Conservation (phyloP, 2,113 vertebrate genomes). For the Pipra filicauda region DNA sequence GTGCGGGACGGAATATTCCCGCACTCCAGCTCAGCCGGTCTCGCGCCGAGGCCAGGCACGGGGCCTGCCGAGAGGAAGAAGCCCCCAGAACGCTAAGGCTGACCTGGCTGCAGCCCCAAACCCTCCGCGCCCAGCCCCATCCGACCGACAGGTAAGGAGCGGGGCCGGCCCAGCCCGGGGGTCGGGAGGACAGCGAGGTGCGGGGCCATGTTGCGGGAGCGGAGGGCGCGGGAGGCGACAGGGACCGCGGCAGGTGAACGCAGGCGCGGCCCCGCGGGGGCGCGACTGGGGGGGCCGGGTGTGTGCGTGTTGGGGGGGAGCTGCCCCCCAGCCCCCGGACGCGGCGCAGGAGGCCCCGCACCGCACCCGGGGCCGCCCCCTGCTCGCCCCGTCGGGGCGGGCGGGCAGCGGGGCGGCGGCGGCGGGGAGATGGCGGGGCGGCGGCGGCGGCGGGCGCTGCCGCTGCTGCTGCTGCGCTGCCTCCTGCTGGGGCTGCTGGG, state of each 20-base stretch:
- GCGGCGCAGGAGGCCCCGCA: background rate
- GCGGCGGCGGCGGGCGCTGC: background rate
- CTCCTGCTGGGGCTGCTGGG: conserved; percentile 83
- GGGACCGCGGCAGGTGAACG: background rate
- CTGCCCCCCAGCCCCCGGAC: background rate
- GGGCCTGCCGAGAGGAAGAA: background rate
- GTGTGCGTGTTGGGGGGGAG: background rate
- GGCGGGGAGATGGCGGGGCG: background rate
- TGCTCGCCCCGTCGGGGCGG: background rate
- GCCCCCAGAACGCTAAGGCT: background rate
- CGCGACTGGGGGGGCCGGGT: background rate
- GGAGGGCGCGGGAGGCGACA: too few species aligned
- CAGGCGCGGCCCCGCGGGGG: background rate
- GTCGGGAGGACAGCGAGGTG: background rate
- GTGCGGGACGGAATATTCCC: background rate
- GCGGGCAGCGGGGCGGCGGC: background rate
- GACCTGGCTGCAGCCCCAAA: fast-evolving
- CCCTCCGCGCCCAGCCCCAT: background rate
- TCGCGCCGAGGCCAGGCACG: background rate
- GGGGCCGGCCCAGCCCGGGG: background rate
- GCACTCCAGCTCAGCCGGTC: fast-evolving
- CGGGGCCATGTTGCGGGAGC: background rate
- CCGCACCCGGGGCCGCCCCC: background rate
- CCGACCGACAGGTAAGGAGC: background rate
- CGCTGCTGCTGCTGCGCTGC: conserved; percentile 78